Conservation (phyloP, 2,113 vertebrate species). For the Rana temporaria region DNA sequence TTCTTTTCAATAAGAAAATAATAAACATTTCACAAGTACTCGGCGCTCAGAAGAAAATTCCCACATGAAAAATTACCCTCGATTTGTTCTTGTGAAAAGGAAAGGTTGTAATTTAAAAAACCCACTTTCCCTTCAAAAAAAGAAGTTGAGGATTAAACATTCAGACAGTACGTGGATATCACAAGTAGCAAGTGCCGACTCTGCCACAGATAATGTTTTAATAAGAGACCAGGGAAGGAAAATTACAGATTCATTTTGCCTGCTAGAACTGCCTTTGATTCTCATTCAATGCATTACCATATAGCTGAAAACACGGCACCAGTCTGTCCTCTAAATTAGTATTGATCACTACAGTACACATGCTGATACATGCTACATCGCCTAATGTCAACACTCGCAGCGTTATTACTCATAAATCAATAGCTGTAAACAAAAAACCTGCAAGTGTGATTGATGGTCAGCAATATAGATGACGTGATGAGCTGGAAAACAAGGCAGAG, state of each 20-base stretch:
- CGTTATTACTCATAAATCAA: conserved; percentile 49
- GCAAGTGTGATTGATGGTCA: neutral
- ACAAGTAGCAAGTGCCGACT: neutral
- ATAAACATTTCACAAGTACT: neutral
- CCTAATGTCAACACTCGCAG: neutral
- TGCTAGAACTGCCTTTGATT: conserved; percentile 1
- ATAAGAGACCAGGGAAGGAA: neutral
- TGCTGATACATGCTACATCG: fast-evolving
- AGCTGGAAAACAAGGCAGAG: neutral
- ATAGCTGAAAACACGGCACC: conserved; percentile 28
- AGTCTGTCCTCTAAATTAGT: conserved; percentile 40
- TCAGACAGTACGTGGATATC: neutral
- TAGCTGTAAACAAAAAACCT: fast-evolving
- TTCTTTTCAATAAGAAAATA: too few relatives aligned
- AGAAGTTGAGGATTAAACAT: neutral
- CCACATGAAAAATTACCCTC: too few relatives aligned
- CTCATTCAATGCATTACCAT: neutral
- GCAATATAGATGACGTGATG: conserved; percentile 5
- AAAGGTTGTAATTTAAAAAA: too few relatives aligned
- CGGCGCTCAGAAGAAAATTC: too few relatives aligned
- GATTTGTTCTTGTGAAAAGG: too few relatives aligned
- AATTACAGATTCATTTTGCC: neutral
- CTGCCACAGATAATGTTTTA: neutral
- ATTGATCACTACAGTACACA: conserved; percentile 44
- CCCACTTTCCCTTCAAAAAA: neutral